Evolutionary conservation across 2,888 invertebrate genomes (phyloP), one percentile per base, ranked within the genome.

Genomic region (Eupithecia subumbrata): DNA sequence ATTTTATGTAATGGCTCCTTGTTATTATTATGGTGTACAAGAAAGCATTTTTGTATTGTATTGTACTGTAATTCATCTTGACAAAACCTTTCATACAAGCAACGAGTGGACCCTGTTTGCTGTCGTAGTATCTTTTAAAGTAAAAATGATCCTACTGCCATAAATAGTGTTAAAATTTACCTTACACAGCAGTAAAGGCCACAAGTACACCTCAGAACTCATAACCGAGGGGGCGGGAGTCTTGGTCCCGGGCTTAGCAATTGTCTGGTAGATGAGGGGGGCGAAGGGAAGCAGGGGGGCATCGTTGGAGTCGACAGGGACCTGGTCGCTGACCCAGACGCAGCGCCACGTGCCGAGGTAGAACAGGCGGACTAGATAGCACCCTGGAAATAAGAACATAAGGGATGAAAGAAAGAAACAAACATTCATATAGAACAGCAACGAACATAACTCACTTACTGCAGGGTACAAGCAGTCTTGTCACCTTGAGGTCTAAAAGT

Each of bases 111-210:
- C 12, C 11, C 12, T 43, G 9, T 7, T 12, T 43, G 43, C 45
- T 2, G 18, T 18, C 5, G 5, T 14, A 45, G 16, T 48, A 48
- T 8, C 18, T 2, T 4, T 34, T 4, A 64, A 64, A 37, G 5
- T 37, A 0, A 66, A n/a, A 30, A 14, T 64, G 8, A 37, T 34
- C 18, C 5, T 14, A 37, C 45, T 7, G 5, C 16, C 1, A 64
- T 2, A 25, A 25, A 25, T 25, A 60, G 30, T 7, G 5, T 11
- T 30, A 40, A 30, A 12, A 64, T n/a, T 68, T 60, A 93, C 94
- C 91, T 95, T 95, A 77, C 93, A 93, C 1, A 95, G 60, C 12
- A 95, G 80, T 64, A 95, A 80, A 0, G 94, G 94, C 94, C 94
- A 95, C 1, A 95, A 75, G n/a, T 89, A 84, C 0, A 94, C 90